These are phyloP conservation scores for Triops longicaudatus DNA, from an alignment of 1,140 invertebrate genomes.

Conservation along the genomic window DNA sequence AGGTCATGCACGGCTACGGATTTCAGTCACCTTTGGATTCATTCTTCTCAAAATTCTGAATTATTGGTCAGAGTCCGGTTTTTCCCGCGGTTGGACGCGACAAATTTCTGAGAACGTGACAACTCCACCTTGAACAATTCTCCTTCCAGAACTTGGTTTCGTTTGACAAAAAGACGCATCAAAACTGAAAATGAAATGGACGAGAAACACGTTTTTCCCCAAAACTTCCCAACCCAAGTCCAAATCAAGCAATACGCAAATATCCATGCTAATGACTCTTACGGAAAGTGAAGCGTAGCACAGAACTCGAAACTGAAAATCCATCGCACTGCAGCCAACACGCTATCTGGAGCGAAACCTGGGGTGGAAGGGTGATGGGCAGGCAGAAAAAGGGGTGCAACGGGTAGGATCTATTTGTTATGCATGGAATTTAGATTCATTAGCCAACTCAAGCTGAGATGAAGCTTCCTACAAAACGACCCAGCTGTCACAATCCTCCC, in stretches of 20 bases:
- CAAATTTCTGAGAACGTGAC: conserved; percentile 5
- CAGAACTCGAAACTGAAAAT: background rate
- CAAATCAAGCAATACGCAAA: background rate
- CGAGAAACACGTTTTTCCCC: background rate
- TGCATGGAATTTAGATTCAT: conserved; percentile 12
- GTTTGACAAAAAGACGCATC: background rate
- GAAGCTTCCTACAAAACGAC: background rate
- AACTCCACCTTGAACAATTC: background rate
- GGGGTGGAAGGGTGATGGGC: background rate
- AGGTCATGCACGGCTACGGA: conserved; percentile 8
- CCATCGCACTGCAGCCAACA: background rate
- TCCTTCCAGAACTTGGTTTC: background rate
- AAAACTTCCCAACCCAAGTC: background rate
- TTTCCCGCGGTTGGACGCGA: background rate
- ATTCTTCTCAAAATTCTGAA: background rate
- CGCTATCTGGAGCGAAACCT: background rate
- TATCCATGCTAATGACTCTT: background rate
- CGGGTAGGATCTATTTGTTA: background rate
- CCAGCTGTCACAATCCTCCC: no score
- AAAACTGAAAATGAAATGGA: background rate
- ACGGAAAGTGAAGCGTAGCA: background rate
- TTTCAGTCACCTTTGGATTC: background rate
- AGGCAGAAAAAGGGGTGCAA: no score
- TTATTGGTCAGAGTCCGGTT: background rate
- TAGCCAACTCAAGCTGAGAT: background rate